Evolutionary conservation across 2,113 vertebrate species (phyloP).

Genomic region (Tyrannus savana): DNA sequence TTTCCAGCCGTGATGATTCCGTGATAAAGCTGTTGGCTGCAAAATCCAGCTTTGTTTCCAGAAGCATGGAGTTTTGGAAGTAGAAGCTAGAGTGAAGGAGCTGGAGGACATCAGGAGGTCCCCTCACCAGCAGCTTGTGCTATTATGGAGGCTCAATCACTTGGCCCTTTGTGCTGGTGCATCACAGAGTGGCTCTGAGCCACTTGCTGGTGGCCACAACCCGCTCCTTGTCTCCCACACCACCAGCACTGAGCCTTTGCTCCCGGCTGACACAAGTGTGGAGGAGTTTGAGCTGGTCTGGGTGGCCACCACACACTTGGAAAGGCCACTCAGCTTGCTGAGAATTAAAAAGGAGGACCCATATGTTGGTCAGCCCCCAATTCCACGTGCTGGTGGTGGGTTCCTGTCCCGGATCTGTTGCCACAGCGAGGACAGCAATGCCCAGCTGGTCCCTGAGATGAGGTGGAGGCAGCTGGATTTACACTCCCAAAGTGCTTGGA

Average conservation of each 20-base stretch:
- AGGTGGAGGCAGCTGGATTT: neutral
- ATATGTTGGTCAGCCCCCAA: neutral
- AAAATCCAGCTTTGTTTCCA: neutral
- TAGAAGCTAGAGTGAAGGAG: neutral
- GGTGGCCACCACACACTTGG: neutral
- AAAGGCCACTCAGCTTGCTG: neutral
- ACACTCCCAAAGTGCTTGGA: neutral
- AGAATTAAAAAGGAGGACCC: neutral
- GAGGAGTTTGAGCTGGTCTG: neutral
- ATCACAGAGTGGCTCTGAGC: neutral
- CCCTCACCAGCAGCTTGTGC: neutral
- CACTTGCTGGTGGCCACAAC: neutral
- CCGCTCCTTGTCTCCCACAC: neutral
- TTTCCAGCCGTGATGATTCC: neutral
- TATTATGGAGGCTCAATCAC: neutral
- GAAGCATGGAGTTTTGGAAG: neutral
- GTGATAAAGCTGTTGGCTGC: neutral
- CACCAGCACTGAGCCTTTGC: neutral
- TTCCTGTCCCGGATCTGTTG: neutral
- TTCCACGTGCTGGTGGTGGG: neutral
- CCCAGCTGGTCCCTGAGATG: neutral
- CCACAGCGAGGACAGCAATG: fast-evolving
- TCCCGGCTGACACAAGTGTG: neutral
- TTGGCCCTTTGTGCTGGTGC: neutral
- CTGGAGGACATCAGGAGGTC: neutral